These are phyloP conservation scores for Anhinga rufa DNA, from an alignment of 2,113 vertebrate genomes.

Conservation along the genomic window DNA sequence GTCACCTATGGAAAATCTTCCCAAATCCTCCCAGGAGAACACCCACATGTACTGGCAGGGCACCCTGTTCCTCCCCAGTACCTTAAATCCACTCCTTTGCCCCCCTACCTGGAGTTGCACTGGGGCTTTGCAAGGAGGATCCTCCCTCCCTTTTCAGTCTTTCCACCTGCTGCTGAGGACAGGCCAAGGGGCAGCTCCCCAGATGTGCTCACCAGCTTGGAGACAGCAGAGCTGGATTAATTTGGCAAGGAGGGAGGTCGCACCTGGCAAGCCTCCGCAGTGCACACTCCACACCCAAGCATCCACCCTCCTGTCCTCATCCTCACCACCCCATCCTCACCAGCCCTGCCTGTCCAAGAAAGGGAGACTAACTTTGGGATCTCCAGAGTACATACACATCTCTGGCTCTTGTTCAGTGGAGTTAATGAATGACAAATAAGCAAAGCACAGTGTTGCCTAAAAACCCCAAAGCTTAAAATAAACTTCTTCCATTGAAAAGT, in stretches of 20 bases:
- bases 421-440: neutral
- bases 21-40: neutral
- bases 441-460: neutral
- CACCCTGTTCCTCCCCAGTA: neutral
- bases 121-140: neutral
- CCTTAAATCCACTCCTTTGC: neutral
- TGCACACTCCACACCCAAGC: accelerated
- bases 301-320: accelerated
- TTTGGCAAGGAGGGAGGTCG: neutral
- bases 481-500: neutral
- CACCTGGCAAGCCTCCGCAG: neutral
- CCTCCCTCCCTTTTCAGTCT: neutral
- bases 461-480: neutral
- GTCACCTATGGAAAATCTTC: neutral
- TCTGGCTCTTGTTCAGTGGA: neutral
- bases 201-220: neutral
- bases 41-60: neutral
- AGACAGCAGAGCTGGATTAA: neutral
- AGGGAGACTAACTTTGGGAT: neutral
- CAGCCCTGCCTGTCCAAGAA: neutral
- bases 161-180: neutral
- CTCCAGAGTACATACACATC: neutral
- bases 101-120: accelerated
- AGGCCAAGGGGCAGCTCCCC: neutral
- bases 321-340: neutral